Percentiles rank a stretch among this genome's conserved stretches.
These are phyloP conservation scores for Anadara kagoshimensis DNA, from an alignment of 1,140 invertebrate genomes.

Conservation along the genomic window DNA sequence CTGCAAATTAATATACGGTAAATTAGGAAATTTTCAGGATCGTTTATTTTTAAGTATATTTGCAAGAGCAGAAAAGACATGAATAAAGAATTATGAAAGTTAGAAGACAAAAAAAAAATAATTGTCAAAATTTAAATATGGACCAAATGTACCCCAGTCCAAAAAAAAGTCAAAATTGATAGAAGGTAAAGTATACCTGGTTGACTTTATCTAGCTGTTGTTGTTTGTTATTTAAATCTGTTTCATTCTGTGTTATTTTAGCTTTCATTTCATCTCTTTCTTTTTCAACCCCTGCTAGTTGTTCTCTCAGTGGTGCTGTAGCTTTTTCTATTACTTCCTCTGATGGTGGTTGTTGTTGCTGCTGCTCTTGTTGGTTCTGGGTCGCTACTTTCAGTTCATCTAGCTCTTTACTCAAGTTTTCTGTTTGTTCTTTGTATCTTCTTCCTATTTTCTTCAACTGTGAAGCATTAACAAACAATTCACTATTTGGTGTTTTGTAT, in stretches of 20 bases:
- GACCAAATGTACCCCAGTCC: no score
- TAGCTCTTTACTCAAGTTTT: conserved; percentile 76
- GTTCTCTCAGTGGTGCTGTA: conserved; percentile 33
- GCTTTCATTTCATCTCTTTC: conserved; percentile 55
- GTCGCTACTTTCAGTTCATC: conserved; percentile 76
- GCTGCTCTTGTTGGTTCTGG: conserved; percentile 21
- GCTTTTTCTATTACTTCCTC: conserved; percentile 37
- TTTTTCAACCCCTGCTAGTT: conserved; percentile 40
- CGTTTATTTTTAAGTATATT: no score
- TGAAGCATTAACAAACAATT: conserved; percentile 6
- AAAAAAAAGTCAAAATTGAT: no score
- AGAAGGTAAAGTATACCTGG: no score
- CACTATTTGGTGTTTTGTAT: no score
- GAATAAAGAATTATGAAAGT: no score
- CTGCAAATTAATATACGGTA: no score
- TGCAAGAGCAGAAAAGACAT: no score
- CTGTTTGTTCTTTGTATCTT: conserved; percentile 91
- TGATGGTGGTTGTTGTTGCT: conserved; percentile 37
- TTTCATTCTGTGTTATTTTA: conserved; percentile 68
- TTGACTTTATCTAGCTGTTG: conserved; percentile 18
- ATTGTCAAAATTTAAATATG: no score
- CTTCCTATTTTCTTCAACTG: conserved; percentile 92
- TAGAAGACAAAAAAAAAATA: no score
- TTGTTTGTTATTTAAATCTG: conserved; percentile 64
- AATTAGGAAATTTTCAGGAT: no score